Base-by-base conservation (phyloP, 2,888 invertebrate genomes). In the Xestia xanthographa region DNA sequence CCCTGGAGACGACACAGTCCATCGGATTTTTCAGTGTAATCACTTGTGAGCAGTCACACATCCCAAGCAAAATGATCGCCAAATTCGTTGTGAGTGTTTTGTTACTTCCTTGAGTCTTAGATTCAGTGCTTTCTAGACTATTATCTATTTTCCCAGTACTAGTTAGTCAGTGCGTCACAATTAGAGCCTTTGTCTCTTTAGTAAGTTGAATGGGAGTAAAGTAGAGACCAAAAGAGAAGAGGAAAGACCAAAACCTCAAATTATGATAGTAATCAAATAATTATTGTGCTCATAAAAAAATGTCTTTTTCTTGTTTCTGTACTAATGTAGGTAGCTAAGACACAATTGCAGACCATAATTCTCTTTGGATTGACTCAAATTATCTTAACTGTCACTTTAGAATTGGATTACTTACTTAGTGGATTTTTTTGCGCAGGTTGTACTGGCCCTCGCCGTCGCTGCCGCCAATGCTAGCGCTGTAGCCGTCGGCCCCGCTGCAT, bases 21-120 rank as follows among this genome's bases (percentile, higher is more conserved):
- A 93, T 91, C 89, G 90, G 88, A 92, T 90, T 90, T 90, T 91
- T 92, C 88, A 89, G 89, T 87, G 88, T 90, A 90, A 75, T 73
- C 90, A 92, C 91, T 89, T 89, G 94, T 93, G 93, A 95, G 96
- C 95, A 96, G 96, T 96, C 96, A 96, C 95, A 89, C 81, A 91
- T 84, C 87, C 88, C 91, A 92, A 94, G 94, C 93, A 96, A 92
- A 96, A 96, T 96, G 96, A 95, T 96, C 94, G 95, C 96, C 96
- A 96, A 96, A 94, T 95, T 96, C 93, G 90, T 95, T 92, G 96
- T 96, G 88, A 96, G 96, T 87, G 66, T 92, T 43, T 82, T 80
- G 26, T 66, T 63, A 67, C n/a, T 67, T 66, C n/a, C 50, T 67
- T 71, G 17, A n/a, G 53, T 60, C 20, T 34, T 65, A 22, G 14